These are phyloP conservation scores for Paramormyrops kingsleyae DNA, from an alignment of 2,113 vertebrate species.

Conservation along the genomic window DNA sequence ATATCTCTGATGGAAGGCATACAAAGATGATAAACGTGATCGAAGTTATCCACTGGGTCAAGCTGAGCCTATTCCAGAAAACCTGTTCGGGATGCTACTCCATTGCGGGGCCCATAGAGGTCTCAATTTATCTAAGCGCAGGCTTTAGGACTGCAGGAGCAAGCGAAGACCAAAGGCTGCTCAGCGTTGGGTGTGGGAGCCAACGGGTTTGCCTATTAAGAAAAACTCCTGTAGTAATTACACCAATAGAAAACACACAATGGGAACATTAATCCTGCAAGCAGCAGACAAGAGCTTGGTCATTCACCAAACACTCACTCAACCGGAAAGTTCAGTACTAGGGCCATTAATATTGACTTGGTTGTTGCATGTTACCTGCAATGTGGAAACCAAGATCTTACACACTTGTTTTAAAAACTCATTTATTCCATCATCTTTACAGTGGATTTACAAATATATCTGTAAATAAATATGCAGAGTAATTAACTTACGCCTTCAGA, in stretches of 20 bases:
- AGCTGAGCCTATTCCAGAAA: background rate
- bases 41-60: background rate
- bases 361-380: background rate
- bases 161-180: background rate
- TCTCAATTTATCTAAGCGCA: background rate
- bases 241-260: background rate
- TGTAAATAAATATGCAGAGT: slow-evolving; percentile 23
- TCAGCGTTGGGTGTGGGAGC: background rate
- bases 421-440: slow-evolving; percentile 21
- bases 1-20: background rate
- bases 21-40: too few species aligned
- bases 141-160: background rate
- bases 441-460: slow-evolving; percentile 16
- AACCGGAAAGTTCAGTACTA: background rate
- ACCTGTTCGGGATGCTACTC: background rate
- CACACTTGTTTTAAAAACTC: slow-evolving; percentile 8
- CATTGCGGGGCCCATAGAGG: background rate
- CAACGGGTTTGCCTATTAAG: background rate
- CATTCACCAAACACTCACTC: background rate
- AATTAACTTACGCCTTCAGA: slow-evolving; percentile 10
- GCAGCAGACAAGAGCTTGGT: background rate
- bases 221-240: background rate
- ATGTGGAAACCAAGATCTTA: background rate
- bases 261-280: background rate
- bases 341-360: background rate